Conservation (phyloP, 2,797 vertebrate genomes). For the Oreochromis grahami region DNA sequence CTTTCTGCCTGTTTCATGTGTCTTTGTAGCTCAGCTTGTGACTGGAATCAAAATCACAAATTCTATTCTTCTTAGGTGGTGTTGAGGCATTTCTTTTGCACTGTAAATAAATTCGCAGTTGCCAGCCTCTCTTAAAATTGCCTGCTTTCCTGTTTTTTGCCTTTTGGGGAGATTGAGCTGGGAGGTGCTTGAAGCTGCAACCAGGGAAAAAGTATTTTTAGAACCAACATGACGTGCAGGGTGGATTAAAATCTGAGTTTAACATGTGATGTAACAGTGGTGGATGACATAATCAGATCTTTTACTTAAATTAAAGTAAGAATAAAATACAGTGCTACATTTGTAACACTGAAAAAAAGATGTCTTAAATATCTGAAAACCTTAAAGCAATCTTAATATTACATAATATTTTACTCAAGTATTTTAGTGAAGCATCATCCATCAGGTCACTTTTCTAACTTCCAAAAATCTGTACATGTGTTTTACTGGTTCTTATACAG, state of each 20-base stretch:
- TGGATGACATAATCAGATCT: neutral
- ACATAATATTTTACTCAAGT: neutral
- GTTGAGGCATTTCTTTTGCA: neutral
- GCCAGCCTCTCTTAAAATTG: neutral
- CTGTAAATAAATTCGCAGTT: neutral
- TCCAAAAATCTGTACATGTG: neutral
- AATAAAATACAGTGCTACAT: neutral
- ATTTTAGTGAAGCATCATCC: neutral
- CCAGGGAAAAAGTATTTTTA: neutral
- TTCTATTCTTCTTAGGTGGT: rapidly evolving
- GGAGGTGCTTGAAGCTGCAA: neutral
- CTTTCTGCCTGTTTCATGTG: neutral
- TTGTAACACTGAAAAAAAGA: neutral
- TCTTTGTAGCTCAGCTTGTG: neutral
- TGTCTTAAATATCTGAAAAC: neutral
- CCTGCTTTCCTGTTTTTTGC: neutral
- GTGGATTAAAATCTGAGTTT: neutral
- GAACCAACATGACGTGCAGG: neutral
- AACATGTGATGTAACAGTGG: neutral
- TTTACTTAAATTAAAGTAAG: neutral
- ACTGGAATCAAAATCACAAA: neutral
- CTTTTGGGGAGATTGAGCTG: neutral
- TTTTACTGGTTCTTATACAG: too few relatives aligned
- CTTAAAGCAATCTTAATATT: neutral
- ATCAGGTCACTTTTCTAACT: neutral